Evolutionary conservation across 1,140 invertebrate genomes (phyloP).

Genomic region (Nebria ingens): DNA sequence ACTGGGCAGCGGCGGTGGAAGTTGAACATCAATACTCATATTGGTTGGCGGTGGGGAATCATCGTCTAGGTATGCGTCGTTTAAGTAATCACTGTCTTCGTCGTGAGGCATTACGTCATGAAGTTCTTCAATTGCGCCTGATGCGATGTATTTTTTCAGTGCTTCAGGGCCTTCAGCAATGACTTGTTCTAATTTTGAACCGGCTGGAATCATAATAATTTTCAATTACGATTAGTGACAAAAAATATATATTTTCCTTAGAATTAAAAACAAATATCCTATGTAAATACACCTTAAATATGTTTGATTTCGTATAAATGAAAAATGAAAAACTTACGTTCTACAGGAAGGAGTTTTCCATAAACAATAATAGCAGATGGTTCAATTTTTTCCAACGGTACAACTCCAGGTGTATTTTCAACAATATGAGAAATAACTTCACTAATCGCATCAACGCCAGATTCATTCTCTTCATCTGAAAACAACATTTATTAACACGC

Average conservation of each 20-base stretch:
- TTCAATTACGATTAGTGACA: too few relatives aligned
- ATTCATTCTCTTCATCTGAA: constrained; percentile 46
- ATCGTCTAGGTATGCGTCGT: constrained; percentile 30
- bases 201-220: constrained; percentile 43
- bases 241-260: neutral
- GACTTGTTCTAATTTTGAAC: constrained; percentile 59
- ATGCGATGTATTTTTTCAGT: constrained; percentile 61
- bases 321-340: constrained; percentile 39
- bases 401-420: constrained; percentile 58
- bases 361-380: constrained; percentile 69
- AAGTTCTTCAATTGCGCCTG: constrained; percentile 67
- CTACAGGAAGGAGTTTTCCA: constrained; percentile 64
- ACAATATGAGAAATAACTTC: constrained; percentile 56
- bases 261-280: neutral
- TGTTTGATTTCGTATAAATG: neutral
- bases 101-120: constrained; percentile 57
- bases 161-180: constrained; percentile 64
- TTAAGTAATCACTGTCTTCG: constrained; percentile 45
- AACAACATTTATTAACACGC: too few relatives aligned
- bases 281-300: neutral
- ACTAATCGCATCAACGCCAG: constrained; percentile 41
- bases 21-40: neutral
- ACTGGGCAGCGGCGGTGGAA: neutral
- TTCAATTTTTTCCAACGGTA: constrained; percentile 56
- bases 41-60: constrained; percentile 24